These are phyloP conservation scores for Takifugu bimaculatus DNA, from an alignment of 2,113 vertebrate species.

Conservation along the genomic window DNA sequence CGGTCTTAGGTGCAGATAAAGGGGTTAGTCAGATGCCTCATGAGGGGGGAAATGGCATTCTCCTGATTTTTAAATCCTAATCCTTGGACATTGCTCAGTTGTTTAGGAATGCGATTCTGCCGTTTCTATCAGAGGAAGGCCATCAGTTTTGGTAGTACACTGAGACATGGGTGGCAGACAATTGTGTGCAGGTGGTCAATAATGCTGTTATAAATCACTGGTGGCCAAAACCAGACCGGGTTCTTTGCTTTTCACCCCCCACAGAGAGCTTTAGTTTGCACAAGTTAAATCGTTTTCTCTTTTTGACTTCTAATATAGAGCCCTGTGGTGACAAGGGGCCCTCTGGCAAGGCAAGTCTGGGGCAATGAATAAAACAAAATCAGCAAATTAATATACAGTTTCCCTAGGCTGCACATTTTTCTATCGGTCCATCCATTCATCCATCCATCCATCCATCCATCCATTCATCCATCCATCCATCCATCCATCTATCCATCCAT, in stretches of 20 bases:
- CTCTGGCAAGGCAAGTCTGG: conserved; percentile 2
- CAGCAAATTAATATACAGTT: background rate
- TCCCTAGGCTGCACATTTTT: background rate
- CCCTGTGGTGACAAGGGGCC: conserved; percentile 4
- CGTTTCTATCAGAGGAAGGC: conserved; percentile 44
- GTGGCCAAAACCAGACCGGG: conserved; percentile 27
- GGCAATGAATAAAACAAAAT: background rate
- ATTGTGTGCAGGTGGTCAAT: conserved; percentile 38
- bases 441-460: too few relatives aligned
- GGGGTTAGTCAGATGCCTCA: conserved; percentile 20
- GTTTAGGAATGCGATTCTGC: conserved; percentile 38
- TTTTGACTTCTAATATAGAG: conserved; percentile 1
- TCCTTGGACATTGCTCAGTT: conserved; percentile 34
- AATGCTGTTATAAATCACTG: conserved; percentile 36
- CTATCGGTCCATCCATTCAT: too few relatives aligned
- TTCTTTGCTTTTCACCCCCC: conserved; percentile 27
- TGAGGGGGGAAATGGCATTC: conserved; percentile 22
- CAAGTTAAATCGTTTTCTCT: conserved; percentile 39
- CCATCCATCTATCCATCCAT: too few relatives aligned
- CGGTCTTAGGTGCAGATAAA: conserved; percentile 6
- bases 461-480: too few relatives aligned
- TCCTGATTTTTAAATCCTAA: conserved; percentile 43
- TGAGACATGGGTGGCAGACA: conserved; percentile 50
- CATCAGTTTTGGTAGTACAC: conserved; percentile 45
- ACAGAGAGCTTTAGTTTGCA: conserved; percentile 23